phyloP scores from a whole-genome alignment of 2,888 invertebrate genomes.

The Noctua pronuba region DNA sequence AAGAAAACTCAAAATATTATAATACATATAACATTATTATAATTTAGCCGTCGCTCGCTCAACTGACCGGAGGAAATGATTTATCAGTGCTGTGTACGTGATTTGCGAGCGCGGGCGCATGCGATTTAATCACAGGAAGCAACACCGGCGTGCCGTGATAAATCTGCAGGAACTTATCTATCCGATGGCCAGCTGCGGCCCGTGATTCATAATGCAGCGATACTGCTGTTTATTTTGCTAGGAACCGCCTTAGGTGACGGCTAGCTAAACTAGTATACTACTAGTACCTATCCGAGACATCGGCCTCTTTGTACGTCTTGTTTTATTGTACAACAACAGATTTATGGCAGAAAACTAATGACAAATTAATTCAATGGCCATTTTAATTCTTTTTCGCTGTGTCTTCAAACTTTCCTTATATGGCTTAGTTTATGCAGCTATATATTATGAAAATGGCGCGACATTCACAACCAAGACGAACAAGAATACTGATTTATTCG shows the following conservation, averaged over 20 bases:
- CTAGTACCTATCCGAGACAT: constrained; percentile 62
- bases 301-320: constrained; percentile 54
- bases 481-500: constrained; percentile 52
- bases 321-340: constrained; percentile 42
- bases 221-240: constrained; percentile 79
- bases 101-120: constrained; percentile 82
- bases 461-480: constrained; percentile 38
- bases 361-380: constrained; percentile 61
- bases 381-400: constrained; percentile 39
- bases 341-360: constrained; percentile 58
- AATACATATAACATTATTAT: constrained; percentile 56
- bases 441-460: constrained; percentile 47
- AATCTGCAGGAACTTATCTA: constrained; percentile 88
- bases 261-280: constrained; percentile 38
- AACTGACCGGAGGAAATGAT: constrained; percentile 83
- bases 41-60: constrained; percentile 60
- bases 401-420: constrained; percentile 48
- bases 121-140: constrained; percentile 89
- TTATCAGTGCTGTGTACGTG: constrained; percentile 84
- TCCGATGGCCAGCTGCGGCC: constrained; percentile 81
- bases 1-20: constrained; percentile 27
- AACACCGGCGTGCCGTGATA: constrained; percentile 73
- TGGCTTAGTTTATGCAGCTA: constrained; percentile 33
- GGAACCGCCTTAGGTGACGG: constrained; percentile 73
- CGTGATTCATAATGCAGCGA: constrained; percentile 82